Base-by-base conservation (phyloP, 2,888 invertebrate genomes). In the Noctua comes region DNA sequence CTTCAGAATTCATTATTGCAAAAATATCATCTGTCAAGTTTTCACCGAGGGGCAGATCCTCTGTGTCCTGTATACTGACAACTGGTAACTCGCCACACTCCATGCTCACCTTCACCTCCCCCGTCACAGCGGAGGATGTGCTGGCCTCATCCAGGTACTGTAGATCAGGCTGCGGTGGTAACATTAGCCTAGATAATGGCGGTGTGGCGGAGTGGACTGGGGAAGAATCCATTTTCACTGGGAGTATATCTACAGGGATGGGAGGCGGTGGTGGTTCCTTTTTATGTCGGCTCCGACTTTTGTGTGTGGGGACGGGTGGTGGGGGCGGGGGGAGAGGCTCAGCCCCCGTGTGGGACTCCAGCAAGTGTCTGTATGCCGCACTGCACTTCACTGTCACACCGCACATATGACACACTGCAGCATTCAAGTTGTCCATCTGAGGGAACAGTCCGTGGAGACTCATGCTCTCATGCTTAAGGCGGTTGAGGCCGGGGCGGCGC, bases 361-460 rank as follows among this genome's bases (percentile, higher is more conserved):
- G 97, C 94, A 98, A 97, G 94, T 98, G 98, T 92, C 97, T 97
- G 90, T 97, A 97, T 74, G 98, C 97, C 72, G 98, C 98, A 93
- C 98, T 98, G 89, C 98, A 98, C 95, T 98, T 98, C 89, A 98
- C 97, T 92, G 98, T 97, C 87, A 98, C 97, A 86, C 97, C 98
- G 94, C 98, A 98, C 93, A 98, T 97, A 94, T 98, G 98, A 95
- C 98, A 98, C 88, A 98, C 97, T 81, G 98, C 98, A 82, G 98
- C 97, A 92, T 98, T 98, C 89, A 98, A 97, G 83, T 97, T 97
- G 95, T 98, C 98, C 94, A 97, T 97, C 91, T 98, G 98, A 43
- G 98, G 98, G 91, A 98, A 98, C 90, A 98, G 97, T 69, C 98
- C 98, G 94, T 98, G 98, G 78, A 98, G 97, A 88, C 97, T 97